A percentile compares a stretch with the other conserved stretches of the same genome.
phyloP scores from a whole-genome alignment of 2,113 vertebrate species.

The Nycticryphes semicollaris region DNA sequence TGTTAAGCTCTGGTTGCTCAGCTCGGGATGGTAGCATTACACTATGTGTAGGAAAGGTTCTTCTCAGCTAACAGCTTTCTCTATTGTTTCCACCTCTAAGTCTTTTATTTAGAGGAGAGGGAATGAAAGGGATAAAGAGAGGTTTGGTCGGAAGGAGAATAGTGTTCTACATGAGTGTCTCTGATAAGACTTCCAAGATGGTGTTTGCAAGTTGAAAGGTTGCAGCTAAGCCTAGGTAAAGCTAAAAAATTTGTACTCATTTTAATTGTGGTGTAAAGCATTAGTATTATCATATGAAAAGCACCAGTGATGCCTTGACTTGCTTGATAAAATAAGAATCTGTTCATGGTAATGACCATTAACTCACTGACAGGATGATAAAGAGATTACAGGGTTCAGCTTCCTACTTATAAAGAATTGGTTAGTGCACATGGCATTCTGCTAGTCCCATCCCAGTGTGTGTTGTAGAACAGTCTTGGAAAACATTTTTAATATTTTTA shows the following conservation, averaged over 20 bases:
- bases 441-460: neutral
- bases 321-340: constrained; percentile 61
- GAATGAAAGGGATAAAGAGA: neutral
- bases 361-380: constrained; percentile 69
- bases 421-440: neutral
- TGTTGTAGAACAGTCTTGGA: constrained; percentile 22
- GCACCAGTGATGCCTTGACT: constrained; percentile 49
- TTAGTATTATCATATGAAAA: constrained; percentile 67
- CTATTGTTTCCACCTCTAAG: neutral
- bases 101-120: neutral
- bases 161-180: neutral
- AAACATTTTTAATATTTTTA: constrained; percentile 42
- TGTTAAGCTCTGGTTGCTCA: neutral
- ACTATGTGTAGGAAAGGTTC: neutral
- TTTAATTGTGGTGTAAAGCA: constrained; percentile 55
- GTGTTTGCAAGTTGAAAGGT: constrained; percentile 31
- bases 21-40: neutral
- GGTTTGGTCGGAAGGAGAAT: neutral
- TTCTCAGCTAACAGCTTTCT: neutral
- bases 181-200: neutral
- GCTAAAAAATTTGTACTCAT: constrained; percentile 13
- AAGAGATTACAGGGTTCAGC: constrained; percentile 68
- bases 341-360: constrained; percentile 62
- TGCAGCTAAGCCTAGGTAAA: constrained; percentile 49
- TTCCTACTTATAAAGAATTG: constrained; percentile 28